These are phyloP conservation scores for Drosophila bocki DNA, from an alignment of 1,140 invertebrate species.

Conservation along the genomic window DNA sequence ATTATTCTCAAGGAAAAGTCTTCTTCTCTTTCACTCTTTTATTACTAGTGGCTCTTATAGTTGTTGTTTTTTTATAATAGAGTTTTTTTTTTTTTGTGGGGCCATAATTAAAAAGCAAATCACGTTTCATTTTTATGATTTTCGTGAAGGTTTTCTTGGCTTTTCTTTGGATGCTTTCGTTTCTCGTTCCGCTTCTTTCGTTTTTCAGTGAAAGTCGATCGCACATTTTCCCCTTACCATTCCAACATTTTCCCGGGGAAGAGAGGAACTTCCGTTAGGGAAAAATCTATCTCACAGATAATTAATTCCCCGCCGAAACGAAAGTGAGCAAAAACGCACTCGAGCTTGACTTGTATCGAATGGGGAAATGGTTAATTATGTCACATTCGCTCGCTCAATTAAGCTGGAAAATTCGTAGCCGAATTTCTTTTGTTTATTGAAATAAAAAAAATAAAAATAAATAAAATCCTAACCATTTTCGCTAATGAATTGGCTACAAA, in stretches of 20 bases:
- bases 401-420: slow-evolving; percentile 59
- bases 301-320: slow-evolving; percentile 54
- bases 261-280: slow-evolving; percentile 46
- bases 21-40: slow-evolving; percentile 6
- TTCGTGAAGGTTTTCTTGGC: slow-evolving; percentile 27
- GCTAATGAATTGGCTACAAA: slow-evolving; percentile 20
- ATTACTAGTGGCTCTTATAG: slow-evolving; percentile 3
- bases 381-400: slow-evolving; percentile 64
- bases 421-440: slow-evolving; percentile 1
- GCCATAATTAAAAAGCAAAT: slow-evolving; percentile 77
- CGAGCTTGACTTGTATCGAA: slow-evolving; percentile 31
- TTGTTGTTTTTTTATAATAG: slow-evolving; percentile 2
- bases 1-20: slow-evolving; percentile 39
- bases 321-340: slow-evolving; percentile 30
- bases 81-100: slow-evolving; percentile 24
- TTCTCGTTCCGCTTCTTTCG: slow-evolving; percentile 45
- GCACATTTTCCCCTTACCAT: slow-evolving; percentile 35
- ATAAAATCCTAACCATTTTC: slow-evolving; percentile 8
- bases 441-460: neutral
- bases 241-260: neutral
- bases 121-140: slow-evolving; percentile 76
- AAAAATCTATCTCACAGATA: slow-evolving; percentile 64
- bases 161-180: slow-evolving; percentile 50
- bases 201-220: slow-evolving; percentile 68
- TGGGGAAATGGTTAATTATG: slow-evolving; percentile 58